These are phyloP conservation scores for Lycophotia porphyrea DNA, from an alignment of 2,888 invertebrate genomes.

Conservation along the genomic window DNA sequence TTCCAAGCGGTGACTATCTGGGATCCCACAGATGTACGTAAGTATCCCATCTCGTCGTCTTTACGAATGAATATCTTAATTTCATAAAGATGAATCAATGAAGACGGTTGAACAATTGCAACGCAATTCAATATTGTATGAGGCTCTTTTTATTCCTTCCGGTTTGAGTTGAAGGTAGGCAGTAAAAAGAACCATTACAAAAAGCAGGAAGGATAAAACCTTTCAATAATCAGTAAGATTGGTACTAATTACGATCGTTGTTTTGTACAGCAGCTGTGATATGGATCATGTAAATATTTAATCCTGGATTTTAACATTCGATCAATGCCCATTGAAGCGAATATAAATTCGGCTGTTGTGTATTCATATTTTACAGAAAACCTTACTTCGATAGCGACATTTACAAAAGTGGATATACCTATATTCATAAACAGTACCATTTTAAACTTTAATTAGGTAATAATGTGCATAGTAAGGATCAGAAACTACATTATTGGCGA, in stretches of 20 bases:
- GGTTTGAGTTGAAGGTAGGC: background rate
- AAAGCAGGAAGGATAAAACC: background rate
- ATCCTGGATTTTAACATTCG: background rate
- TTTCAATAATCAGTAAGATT: slow-evolving; percentile 3
- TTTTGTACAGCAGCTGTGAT: background rate
- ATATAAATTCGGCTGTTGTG: slow-evolving; percentile 2
- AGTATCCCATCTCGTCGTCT: background rate
- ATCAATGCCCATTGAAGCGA: slow-evolving; percentile 2
- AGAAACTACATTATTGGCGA: slow-evolving; percentile 1
- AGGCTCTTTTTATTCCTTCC: slow-evolving; percentile 19
- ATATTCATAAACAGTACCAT: background rate
- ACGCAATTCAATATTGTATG: slow-evolving; percentile 20
- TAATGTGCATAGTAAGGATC: background rate
- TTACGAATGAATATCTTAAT: slow-evolving; percentile 12
- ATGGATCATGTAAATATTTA: background rate
- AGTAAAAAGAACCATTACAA: background rate
- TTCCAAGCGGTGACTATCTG: background rate
- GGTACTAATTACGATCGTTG: background rate
- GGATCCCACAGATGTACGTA: background rate
- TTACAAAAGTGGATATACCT: background rate
- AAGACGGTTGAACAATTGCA: slow-evolving; percentile 20
- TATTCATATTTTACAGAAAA: background rate
- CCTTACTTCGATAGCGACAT: background rate
- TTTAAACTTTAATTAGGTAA: background rate
- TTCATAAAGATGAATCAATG: background rate